Evolutionary conservation across 1,140 invertebrate genomes (phyloP), one percentile per base, ranked within the genome.

Genomic region (Sycophila sp.): DNA sequence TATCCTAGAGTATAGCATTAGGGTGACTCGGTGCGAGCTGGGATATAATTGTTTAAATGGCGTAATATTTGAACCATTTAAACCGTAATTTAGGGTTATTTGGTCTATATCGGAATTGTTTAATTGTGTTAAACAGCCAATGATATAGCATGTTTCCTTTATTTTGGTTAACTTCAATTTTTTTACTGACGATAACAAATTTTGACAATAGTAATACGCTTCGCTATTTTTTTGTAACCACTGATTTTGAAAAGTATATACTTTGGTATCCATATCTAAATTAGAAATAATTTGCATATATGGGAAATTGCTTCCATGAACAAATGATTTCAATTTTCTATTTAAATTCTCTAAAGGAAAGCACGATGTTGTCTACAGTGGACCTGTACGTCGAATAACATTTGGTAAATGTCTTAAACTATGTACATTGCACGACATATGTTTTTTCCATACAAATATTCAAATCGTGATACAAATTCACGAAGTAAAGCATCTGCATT

Each of bases 261-360:
- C 55, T 73, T 1, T 70, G 55, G 34, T 72, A 62, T 8, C 69
- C 58, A 42, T 24, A 40, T 22, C 10, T 26, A 59, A 59, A 40
- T 59, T 40, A 1, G 5, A 26, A 6, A 42, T 17, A 32, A 59
- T 24, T 59, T 59, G 56, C 17, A 59, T 24, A 2, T 59, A 8
- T 22, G 56, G 56, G 1, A 2, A 8, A 22, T 59, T 38, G 6
- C 36, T 38, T 38, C 36, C 36, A 38, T 38, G 10, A 24, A 62
- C 42, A 4, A 73, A 53, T 32, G 38, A 42, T 59, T 69, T n/a
- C n/a, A n/a, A n/a, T n/a, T n/a, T n/a, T n/a, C n/a, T n/a, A n/a
- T n/a, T n/a, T n/a, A n/a, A n/a, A 62, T 73, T 60, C 59, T 77
- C 76, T 1, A 72, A 66, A 22, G 62, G 72, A 40, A 77, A 77